phyloP scores from a whole-genome alignment of 2,113 vertebrate genomes.

The Cranoglanis bouderius region DNA sequence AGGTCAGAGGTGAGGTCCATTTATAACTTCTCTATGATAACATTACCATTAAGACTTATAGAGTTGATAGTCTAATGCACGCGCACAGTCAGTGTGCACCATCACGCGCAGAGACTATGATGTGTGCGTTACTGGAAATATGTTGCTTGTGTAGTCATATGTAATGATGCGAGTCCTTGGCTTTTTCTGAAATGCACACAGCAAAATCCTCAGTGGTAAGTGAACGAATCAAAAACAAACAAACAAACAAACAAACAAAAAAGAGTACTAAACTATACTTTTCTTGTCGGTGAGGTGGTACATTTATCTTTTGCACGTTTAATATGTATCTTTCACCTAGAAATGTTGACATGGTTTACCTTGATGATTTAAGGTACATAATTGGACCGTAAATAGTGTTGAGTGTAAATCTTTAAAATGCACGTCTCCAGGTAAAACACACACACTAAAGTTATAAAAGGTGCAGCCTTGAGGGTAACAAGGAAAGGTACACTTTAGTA shows the following conservation, averaged over 20 bases:
- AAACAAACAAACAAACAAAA: not conserved
- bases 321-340: not conserved
- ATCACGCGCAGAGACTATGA: not conserved
- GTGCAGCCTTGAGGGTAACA: not conserved
- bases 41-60: slow-evolving; percentile 49
- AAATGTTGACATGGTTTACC: not conserved
- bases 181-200: slow-evolving; percentile 2
- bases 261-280: not conserved
- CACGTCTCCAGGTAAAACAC: not conserved
- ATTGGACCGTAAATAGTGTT: not conserved
- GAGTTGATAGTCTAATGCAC: slow-evolving; percentile 42
- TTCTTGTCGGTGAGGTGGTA: not conserved
- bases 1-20: slow-evolving; percentile 50
- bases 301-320: not conserved
- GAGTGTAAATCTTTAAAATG: not conserved
- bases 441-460: not conserved
- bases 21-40: slow-evolving; percentile 25
- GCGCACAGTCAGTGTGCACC: slow-evolving; percentile 14
- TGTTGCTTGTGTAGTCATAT: not conserved
- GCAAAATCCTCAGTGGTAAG: not conserved
- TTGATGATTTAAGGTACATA: not conserved
- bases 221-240: not conserved
- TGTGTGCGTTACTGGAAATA: slow-evolving; percentile 17
- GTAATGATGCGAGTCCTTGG: slow-evolving; percentile 13
- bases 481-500: not conserved